phyloP scores from a whole-genome alignment of 2,797 vertebrate species.

The Poeciliopsis presidionis region DNA sequence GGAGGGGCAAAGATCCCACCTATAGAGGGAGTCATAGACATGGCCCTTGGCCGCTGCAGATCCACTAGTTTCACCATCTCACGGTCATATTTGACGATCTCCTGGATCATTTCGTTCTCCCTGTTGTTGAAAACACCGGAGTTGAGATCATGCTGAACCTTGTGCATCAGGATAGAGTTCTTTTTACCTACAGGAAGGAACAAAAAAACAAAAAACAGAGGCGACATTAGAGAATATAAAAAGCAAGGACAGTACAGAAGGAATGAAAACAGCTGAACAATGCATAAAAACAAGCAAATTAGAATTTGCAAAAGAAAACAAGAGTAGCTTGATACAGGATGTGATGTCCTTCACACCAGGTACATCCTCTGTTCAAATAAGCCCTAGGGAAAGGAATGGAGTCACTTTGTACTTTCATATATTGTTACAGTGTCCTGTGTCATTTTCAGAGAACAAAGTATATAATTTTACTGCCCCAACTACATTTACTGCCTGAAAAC shows the following conservation, averaged over 20 bases:
- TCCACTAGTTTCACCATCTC: constrained; percentile 97
- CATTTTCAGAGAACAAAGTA: constrained; percentile 42
- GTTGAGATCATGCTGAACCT: constrained; percentile 97
- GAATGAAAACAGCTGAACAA: constrained; percentile 29
- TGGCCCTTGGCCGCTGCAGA: constrained; percentile 85
- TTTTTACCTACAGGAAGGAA: constrained; percentile 87
- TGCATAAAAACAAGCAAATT: constrained; percentile 28
- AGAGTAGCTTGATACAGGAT: constrained; percentile 35
- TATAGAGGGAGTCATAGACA: constrained; percentile 84
- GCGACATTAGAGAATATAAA: neutral
- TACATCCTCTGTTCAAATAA: constrained; percentile 58
- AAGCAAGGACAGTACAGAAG: constrained; percentile 11
- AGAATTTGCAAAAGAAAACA: constrained; percentile 37
- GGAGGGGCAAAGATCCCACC: constrained; percentile 87
- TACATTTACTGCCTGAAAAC: constrained; percentile 30
- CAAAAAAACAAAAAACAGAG: neutral
- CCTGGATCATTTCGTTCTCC: constrained; percentile 98
- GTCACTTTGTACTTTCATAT: constrained; percentile 64
- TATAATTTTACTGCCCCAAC: constrained; percentile 56
- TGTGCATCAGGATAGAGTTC: constrained; percentile 96
- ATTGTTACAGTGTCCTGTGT: constrained; percentile 62
- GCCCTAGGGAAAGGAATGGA: constrained; percentile 54
- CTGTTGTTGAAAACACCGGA: constrained; percentile 96
- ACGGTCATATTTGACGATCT: constrained; percentile 98
- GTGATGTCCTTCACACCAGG: constrained; percentile 62